phyloP scores from a whole-genome alignment of 2,797 vertebrate genomes.

The Liparis tanakae region DNA sequence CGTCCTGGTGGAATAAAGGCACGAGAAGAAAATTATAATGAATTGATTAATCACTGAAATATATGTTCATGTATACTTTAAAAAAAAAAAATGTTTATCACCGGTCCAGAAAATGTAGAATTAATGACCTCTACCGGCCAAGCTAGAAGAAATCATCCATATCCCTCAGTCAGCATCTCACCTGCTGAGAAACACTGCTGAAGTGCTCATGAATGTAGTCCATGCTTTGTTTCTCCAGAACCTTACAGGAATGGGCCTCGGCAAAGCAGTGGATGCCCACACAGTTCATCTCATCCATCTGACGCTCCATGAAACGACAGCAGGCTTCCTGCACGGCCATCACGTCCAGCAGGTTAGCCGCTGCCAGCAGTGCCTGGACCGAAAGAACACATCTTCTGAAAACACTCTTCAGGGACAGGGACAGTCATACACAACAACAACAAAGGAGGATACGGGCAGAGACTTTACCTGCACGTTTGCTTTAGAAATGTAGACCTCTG shows the following conservation, averaged over 20 bases:
- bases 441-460: not conserved
- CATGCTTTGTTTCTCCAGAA: conserved; percentile 85
- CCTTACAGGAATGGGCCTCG: conserved; percentile 84
- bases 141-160: not conserved
- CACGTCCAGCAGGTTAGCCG: conserved; percentile 86
- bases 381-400: not conserved
- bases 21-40: not conserved
- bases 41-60: not conserved
- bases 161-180: conserved; percentile 39
- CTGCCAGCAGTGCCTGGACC: conserved; percentile 81
- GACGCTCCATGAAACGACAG: conserved; percentile 85
- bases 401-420: not conserved
- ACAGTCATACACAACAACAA: not conserved
- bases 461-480: conserved; percentile 83
- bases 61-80: too few relatives aligned
- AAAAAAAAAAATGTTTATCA: too few relatives aligned
- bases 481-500: conserved; percentile 85
- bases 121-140: too few relatives aligned
- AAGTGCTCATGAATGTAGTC: conserved; percentile 86
- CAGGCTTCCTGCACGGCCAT: conserved; percentile 86
- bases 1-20: conserved; percentile 74
- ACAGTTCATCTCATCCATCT: conserved; percentile 88
- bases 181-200: conserved; percentile 81
- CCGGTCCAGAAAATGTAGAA: not conserved
- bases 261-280: conserved; percentile 89